Evolutionary conservation across 2,888 invertebrate species (phyloP), one percentile per base, ranked within the genome.

Genomic region (Agrilus cyanescens): DNA sequence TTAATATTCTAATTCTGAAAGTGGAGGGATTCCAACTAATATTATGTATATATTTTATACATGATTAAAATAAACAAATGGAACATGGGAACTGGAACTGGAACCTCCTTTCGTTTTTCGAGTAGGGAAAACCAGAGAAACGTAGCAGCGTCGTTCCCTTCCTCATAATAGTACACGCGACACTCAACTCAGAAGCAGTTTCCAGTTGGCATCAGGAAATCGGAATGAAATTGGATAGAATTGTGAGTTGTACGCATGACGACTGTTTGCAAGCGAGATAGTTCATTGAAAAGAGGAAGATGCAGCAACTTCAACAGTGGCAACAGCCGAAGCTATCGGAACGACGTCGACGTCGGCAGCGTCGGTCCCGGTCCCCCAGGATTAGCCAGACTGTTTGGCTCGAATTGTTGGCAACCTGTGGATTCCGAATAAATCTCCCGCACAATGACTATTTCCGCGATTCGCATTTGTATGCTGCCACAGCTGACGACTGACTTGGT

Each of bases 391-490:
- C 61, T 58, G 61, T 59, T 55, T 57, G 58, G 57, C 61, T 57
- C 57, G 55, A 50, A 54, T 50, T 51, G 50, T 48, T 43, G 40
- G 52, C 65, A 65, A 66, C 65, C 63, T 66, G 66, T 66, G 65
- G 66, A 65, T 66, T 66, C 62, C 58, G 60, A 62, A 66, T 65
- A 65, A 65, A 66, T 64, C 63, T 64, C 59, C 53, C 54, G 37
- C 49, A 48, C 48, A 50, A 46, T 51, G 49, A 51, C 53, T 45
- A 49, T 53, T 54, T 54, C 55, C 54, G 53, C 51, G 47, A 52
- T 55, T 52, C 53, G 53, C 50, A 50, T 53, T 55, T 53, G 51
- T 49, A 50, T 49, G 43, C 49, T 37, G 41, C 46, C 43, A 37
- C 32, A 42, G 39, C 41, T 30, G 37, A 36, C 37, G 30, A 45